Percentiles rank a stretch among this genome's conserved stretches.
Conservation (phyloP, 92 coral and sea anemone genomes). For the Porites cylindrica region DNA sequence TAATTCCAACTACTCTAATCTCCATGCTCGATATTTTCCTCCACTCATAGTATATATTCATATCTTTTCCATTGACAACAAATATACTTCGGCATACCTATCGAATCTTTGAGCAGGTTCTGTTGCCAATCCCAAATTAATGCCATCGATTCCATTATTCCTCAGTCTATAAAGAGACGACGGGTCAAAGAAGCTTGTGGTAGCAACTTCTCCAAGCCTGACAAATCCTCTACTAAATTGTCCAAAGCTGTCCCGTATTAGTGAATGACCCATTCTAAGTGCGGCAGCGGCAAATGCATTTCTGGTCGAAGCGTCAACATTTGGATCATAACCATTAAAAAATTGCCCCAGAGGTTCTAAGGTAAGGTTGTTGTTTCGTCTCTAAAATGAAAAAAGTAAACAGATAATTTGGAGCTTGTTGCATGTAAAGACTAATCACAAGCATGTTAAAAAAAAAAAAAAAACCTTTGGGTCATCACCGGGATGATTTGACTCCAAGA, state of each 20-base stretch:
- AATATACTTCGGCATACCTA: not conserved
- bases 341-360: not conserved
- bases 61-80: not conserved
- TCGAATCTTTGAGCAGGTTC: conserved; percentile 29
- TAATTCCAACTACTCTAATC: no score
- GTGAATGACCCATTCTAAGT: conserved; percentile 47
- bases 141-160: conserved; percentile 23
- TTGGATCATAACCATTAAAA: conserved; percentile 20
- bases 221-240: not conserved
- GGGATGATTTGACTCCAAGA: no score
- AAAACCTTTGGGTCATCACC: no score
- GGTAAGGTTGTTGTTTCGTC: not conserved
- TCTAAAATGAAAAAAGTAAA: not conserved
- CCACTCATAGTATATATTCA: not conserved
- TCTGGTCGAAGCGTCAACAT: not conserved
- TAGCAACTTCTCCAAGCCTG: not conserved
- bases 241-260: conserved; percentile 25
- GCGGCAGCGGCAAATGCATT: conserved; percentile 46
- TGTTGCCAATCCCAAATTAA: conserved; percentile 33
- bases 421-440: no score
- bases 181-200: conserved; percentile 36
- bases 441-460: no score
- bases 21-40: not conserved
- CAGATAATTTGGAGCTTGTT: no score
- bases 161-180: conserved; percentile 5